Conservation (phyloP, 2,113 vertebrate genomes). For the Pholis gunnellus region DNA sequence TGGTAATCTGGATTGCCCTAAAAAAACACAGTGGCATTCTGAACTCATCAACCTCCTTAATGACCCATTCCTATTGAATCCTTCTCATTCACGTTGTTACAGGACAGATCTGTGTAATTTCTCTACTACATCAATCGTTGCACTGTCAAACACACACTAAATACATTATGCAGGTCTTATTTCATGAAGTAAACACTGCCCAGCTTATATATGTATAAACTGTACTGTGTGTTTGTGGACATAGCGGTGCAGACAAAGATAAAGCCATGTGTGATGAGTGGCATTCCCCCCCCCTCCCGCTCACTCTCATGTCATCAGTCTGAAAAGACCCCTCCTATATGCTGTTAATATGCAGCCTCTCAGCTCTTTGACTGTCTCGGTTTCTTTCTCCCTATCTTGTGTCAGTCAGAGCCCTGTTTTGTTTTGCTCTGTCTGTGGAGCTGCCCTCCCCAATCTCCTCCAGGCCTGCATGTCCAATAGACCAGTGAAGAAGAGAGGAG, state of each 20-base stretch:
- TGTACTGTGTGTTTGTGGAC: constrained; percentile 22
- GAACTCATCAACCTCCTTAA: background rate
- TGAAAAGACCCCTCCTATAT: constrained; percentile 46
- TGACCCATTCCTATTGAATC: background rate
- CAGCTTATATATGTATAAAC: background rate
- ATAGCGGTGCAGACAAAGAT: constrained; percentile 32
- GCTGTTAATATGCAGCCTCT: constrained; percentile 47
- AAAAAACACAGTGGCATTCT: too few species aligned
- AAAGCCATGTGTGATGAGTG: constrained; percentile 46
- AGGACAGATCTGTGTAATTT: background rate
- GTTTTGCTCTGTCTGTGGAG: constrained; percentile 23
- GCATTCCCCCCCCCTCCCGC: constrained; percentile 3
- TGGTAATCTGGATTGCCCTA: too few species aligned
- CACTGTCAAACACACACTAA: background rate
- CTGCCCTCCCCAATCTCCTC: constrained; percentile 29
- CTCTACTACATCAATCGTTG: too few species aligned
- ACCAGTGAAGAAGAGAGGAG: constrained; percentile 56
- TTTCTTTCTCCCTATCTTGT: constrained; percentile 36
- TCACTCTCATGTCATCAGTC: constrained; percentile 32
- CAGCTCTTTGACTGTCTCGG: constrained; percentile 9
- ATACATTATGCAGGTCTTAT: background rate
- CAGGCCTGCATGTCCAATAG: constrained; percentile 42
- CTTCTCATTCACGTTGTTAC: background rate
- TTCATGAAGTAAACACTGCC: constrained; percentile 12
- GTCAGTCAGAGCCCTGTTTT: constrained; percentile 44